A percentile compares a stretch with the other conserved stretches of the same genome.
Evolutionary conservation across 2,888 invertebrate species (phyloP).

Genomic region (Marronus borbonicus): DNA sequence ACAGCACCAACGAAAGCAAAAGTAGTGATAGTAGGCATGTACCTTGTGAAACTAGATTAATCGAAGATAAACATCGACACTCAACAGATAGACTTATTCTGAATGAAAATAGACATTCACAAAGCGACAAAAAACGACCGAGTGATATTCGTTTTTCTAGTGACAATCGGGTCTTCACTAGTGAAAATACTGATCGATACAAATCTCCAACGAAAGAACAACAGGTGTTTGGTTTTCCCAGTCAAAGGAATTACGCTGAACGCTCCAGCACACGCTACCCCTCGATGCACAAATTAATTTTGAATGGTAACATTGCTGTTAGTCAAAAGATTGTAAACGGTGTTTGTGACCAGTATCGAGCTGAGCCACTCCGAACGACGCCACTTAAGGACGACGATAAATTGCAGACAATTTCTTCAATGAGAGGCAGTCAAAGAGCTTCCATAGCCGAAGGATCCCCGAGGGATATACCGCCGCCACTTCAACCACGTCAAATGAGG

Average conservation of each 20-base stretch:
- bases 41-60: conserved; percentile 33
- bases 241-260: conserved; percentile 66
- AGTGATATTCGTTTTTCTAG: conserved; percentile 26
- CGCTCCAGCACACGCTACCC: conserved; percentile 71
- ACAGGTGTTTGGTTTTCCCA: conserved; percentile 61
- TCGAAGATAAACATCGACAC: conserved; percentile 28
- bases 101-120: conserved; percentile 9
- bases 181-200: conserved; percentile 29
- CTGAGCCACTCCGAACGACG: conserved; percentile 66
- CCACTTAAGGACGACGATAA: conserved; percentile 51
- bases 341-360: conserved; percentile 65
- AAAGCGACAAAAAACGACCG: conserved; percentile 22
- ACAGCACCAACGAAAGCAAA: conserved; percentile 35
- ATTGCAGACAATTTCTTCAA: conserved; percentile 16
- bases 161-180: conserved; percentile 20
- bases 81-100: conserved; percentile 23
- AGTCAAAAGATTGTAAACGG: conserved; percentile 67
- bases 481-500: conserved; percentile 68
- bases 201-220: conserved; percentile 51
- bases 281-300: conserved; percentile 70
- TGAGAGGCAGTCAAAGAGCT: conserved; percentile 61
- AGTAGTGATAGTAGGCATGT: conserved; percentile 30
- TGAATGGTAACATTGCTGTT: conserved; percentile 70
- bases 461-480: conserved; percentile 65
- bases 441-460: conserved; percentile 65